Conservation (phyloP, 2,113 vertebrate species). For the Vidua macroura region DNA sequence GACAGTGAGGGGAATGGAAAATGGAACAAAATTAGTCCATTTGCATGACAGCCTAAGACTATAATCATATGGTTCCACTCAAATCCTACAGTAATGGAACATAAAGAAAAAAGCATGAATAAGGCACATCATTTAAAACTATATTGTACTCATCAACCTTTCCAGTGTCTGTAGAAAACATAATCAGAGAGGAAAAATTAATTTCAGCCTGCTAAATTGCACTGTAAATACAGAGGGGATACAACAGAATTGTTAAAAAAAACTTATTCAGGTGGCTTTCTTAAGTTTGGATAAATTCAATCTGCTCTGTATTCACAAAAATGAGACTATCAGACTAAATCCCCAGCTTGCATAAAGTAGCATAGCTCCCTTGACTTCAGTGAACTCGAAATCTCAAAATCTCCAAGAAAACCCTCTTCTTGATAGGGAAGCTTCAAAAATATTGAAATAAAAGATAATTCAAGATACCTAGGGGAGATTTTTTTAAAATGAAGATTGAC, state of each 20-base stretch:
- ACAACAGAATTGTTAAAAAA: slow-evolving; percentile 35
- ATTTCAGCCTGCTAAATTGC: slow-evolving; percentile 60
- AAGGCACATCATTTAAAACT: slow-evolving; percentile 62
- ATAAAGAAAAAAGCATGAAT: slow-evolving; percentile 58
- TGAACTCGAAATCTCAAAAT: slow-evolving; percentile 13
- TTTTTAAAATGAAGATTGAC: background rate
- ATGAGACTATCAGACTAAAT: background rate
- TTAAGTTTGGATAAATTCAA: slow-evolving; percentile 41
- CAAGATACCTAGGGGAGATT: background rate
- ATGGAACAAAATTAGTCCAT: slow-evolving; percentile 75
- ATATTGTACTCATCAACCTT: slow-evolving; percentile 56
- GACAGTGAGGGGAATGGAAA: slow-evolving; percentile 61
- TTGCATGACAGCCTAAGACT: slow-evolving; percentile 75
- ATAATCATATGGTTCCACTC: slow-evolving; percentile 73
- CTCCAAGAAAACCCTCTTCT: slow-evolving; percentile 34
- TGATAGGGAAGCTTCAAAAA: slow-evolving; percentile 37
- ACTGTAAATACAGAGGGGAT: slow-evolving; percentile 34
- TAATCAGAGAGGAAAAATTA: slow-evolving; percentile 71
- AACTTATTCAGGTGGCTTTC: slow-evolving; percentile 55
- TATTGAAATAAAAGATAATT: slow-evolving; percentile 42
- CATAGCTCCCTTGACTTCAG: background rate
- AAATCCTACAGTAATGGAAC: slow-evolving; percentile 69
- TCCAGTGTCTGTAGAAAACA: slow-evolving; percentile 56
- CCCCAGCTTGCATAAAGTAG: slow-evolving; percentile 10
- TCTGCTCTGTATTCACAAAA: slow-evolving; percentile 17